Base-by-base conservation (phyloP, 2,113 vertebrate genomes). In the Python bivittatus region DNA sequence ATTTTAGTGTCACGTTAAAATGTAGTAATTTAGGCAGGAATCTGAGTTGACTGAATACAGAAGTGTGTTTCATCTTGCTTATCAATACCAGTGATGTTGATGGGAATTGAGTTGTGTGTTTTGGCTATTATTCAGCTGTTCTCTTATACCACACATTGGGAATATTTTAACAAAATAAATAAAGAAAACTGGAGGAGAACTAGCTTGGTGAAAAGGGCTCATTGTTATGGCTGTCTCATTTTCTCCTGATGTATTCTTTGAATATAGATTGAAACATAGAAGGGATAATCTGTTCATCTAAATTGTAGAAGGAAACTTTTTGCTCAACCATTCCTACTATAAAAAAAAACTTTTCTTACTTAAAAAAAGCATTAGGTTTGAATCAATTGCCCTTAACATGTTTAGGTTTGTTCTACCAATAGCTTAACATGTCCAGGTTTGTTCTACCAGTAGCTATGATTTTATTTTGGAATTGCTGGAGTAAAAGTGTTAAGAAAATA, bases 261-360 rank as follows among this genome's bases (percentile, higher is more conserved):
- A 84, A 84, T 29, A 17, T 72, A 23, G 25, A 4, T 48, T 72
- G 22, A 1, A 42, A 53, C 23, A 89, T 79, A 48, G 88, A 90
- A 94, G 44, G 22, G 25, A 85, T 85, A 61, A 0, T 1, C 20
- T 0, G 11, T 22, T 38, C 29, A 57, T 57, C 8, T 89, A 4
- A 8, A 29, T 2, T 11, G 38, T 29, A 56, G 53, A 83, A 7
- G 12, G 0, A 53, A 52, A 0, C 38, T 23, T 29, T 54, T 48
- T 56, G 38, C 64, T 61, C 8, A 0, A 5, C 0, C 13, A 86
- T 93, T 60, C 93, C 93, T 0, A 1, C 79, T 0, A 17, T 0
- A 29, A 2, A 0, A 96, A 94, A 91, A 92, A 90, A 85, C 95
- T 94, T 91, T 84, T 90, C 1, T 5, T 5, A 0, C 88, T 0